phyloP scores from a whole-genome alignment of 2,797 vertebrate genomes.

The Bucorvus abyssinicus region DNA sequence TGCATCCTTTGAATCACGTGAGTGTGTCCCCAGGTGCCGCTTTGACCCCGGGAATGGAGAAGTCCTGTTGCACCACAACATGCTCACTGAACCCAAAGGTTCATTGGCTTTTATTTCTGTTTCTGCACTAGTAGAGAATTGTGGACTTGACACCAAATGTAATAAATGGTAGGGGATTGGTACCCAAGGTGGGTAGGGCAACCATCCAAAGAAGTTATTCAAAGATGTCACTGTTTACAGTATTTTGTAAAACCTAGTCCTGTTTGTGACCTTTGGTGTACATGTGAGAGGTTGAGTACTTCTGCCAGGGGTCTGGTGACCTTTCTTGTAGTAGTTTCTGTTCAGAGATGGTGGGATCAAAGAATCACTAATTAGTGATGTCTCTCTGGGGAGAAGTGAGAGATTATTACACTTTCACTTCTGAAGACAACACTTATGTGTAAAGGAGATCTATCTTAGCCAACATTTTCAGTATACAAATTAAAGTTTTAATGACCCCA shows the following conservation, averaged over 20 bases:
- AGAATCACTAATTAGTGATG: constrained; percentile 43
- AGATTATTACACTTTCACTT: neutral
- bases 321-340: neutral
- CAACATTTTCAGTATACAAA: neutral
- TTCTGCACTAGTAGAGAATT: neutral
- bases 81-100: neutral
- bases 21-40: neutral
- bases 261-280: neutral
- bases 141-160: neutral
- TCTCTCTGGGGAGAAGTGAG: neutral
- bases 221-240: neutral
- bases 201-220: neutral
- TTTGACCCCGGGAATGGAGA: neutral
- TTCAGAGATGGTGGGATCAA: constrained; percentile 8
- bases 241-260: neutral
- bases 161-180: neutral
- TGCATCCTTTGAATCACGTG: neutral
- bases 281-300: neutral
- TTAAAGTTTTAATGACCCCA: constrained; percentile 14
- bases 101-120: neutral
- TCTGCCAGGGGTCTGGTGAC: constrained; percentile 13
- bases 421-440: neutral
- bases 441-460: neutral
- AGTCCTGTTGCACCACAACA: rapidly evolving
- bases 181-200: neutral